Evolutionary conservation across 2,113 vertebrate species (phyloP).

Genomic region (Crotalus horridus): DNA sequence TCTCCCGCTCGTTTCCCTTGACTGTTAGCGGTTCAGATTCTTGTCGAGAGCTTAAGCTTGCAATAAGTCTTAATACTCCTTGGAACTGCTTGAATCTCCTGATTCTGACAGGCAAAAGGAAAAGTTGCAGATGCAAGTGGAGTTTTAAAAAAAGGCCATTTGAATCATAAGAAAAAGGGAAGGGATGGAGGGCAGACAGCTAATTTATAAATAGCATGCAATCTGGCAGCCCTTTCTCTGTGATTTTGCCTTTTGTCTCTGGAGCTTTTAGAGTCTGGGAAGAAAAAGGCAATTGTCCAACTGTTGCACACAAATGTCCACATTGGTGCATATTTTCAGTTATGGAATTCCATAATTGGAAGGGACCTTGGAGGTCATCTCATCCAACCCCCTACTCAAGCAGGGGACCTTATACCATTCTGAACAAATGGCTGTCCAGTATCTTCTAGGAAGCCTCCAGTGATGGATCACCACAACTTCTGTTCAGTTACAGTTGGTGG

Average conservation of each 20-base stretch:
- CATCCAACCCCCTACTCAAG: neutral
- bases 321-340: neutral
- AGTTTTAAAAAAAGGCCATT: neutral
- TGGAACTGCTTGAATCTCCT: neutral
- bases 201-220: neutral
- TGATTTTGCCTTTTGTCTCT: neutral
- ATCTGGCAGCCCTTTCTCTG: too few relatives aligned
- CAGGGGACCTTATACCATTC: neutral
- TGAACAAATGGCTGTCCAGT: neutral
- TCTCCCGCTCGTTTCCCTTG: neutral
- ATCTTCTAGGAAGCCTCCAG: neutral
- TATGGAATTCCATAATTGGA: neutral
- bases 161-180: neutral
- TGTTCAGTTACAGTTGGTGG: neutral
- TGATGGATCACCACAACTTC: neutral
- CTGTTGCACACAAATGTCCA: too few relatives aligned
- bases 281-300: fast-evolving
- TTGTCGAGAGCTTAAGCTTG: neutral
- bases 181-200: neutral
- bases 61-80: neutral
- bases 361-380: neutral
- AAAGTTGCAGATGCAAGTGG: neutral
- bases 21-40: neutral
- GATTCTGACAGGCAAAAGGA: neutral
- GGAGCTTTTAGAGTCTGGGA: neutral